Evolutionary conservation across 2,797 vertebrate genomes (phyloP), one percentile per base, ranked within the genome.

Genomic region (Dromococcyx pavoninus): DNA sequence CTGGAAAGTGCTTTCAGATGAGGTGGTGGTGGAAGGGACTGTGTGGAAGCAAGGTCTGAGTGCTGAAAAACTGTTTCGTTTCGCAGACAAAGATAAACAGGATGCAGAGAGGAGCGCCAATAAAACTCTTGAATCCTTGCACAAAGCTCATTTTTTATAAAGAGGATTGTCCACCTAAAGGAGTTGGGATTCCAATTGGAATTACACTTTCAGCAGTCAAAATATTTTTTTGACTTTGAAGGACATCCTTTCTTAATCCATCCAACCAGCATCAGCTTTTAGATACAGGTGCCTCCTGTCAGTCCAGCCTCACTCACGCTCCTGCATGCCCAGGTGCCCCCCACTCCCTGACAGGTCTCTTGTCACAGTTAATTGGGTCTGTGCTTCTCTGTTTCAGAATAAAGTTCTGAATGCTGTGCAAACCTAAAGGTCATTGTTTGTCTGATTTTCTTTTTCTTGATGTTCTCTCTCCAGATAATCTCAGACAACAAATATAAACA

Each of bases 291-390:
- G 41, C 33, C 37, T 71, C 21, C 35, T 37, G 35, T 35, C 58
- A 61, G 25, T 39, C 35, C 11, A 4, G 32, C 21, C 27, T 33
- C 0, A 1, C 13, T 58, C 5, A 51, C 4, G 0, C 18, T 51
- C 22, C 58, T 3, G 2, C 7, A 1, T 6, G 2, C 32, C 24
- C 4, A 1, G 24, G 14, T 62, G 23, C 14, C 62, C n/a, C 17
- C 6, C 24, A 23, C 21, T 13, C 32, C 58, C 27, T 9, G 2
- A 23, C 33, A 57, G 62, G 4, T 64, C n/a, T 64, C 50, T 74
- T 4, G 0, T 46, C 19, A 13, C 30, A 13, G 32, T 25, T 57
- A 30, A 32, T 17, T 16, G 25, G 39, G 21, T 56, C 28, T 53
- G 43, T 7, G 17, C 33, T 2, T 57, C 25, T 39, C 67, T 64